Base-by-base conservation (phyloP, 2,113 vertebrate genomes). In the Epinephelus cyanopodus region DNA sequence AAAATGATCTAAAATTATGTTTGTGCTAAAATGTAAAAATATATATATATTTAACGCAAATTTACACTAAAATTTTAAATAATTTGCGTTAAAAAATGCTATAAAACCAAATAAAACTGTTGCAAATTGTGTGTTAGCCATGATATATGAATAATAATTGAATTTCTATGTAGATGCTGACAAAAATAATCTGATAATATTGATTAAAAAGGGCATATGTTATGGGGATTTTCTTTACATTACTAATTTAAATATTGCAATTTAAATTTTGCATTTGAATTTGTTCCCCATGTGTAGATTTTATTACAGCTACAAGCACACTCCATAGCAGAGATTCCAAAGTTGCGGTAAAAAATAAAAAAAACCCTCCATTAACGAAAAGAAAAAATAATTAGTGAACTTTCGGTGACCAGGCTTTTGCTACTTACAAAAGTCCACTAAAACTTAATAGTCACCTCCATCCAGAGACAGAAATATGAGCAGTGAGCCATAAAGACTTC, bases 391-490 rank as follows among this genome's bases (percentile, higher is more conserved):
- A 88, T 75, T 62, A 77, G 66, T 88, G 82, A 87, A 91, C 84
- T 85, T 86, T 63, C 71, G 54, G 65, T 87, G 88, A 89, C 87
- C 85, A 76, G 47, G 73, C 29, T 89, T 87, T 74, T 70, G 83
- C 83, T 83, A 81, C 84, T 90, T 84, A 60, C 68, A 80, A 76
- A 87, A 87, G 71, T 90, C 87, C 87, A 74, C 81, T 87, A 77
- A 90, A 93, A 90, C 27, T 80, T 84, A 85, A 83, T 64, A 72
- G 76, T 77, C 73, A 75, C 85, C 77, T 89, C 79, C 79, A 25
- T 77, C 45, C 77, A 77, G 69, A 91, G 90, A 89, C 89, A 87
- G 87, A 89, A 90, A 93, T 89, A 89, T 92, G 90, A 92, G 83
- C 78, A 45, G 19, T 12, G 74, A 67, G 84, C 84, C 70, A 87